Evolutionary conservation across 2,113 vertebrate genomes (phyloP).

Genomic region (Syngnathus scovelli): DNA sequence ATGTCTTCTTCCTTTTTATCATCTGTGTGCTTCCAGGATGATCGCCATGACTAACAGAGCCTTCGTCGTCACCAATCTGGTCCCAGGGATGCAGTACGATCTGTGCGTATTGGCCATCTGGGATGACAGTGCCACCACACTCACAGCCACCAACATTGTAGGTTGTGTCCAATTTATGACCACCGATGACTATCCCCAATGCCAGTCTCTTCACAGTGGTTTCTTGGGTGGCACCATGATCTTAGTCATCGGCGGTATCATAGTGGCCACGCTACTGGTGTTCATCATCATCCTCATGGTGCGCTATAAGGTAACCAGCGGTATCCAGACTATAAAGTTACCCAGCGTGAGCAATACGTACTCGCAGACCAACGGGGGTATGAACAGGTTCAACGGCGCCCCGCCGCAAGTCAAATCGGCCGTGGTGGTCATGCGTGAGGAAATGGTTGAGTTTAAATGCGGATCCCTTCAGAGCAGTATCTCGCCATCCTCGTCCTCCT

Average conservation of each 20-base stretch:
- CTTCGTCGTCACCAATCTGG: conserved; percentile 91
- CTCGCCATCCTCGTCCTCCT: conserved; percentile 80
- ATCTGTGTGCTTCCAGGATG: conserved; percentile 71
- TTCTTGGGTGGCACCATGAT: conserved; percentile 96
- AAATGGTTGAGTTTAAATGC: conserved; percentile 85
- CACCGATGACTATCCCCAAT: conserved; percentile 86
- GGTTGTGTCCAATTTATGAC: conserved; percentile 93
- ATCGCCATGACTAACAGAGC: conserved; percentile 90
- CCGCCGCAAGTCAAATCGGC: conserved; percentile 71
- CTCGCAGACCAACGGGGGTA: conserved; percentile 86
- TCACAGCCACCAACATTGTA: conserved; percentile 94
- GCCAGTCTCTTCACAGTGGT: conserved; percentile 89
- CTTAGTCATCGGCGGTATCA: conserved; percentile 91
- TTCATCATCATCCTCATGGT: conserved; percentile 97
- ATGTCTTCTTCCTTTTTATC: conserved; percentile 19
- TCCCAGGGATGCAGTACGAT: conserved; percentile 90
- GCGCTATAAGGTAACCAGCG: conserved; percentile 89
- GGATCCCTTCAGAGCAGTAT: conserved; percentile 82
- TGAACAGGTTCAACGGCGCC: conserved; percentile 74
- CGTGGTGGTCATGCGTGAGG: conserved; percentile 82
- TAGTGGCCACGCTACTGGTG: conserved; percentile 89
- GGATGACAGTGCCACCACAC: conserved; percentile 90
- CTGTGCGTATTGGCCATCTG: conserved; percentile 94
- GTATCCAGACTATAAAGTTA: conserved; percentile 76
- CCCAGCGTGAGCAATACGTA: conserved; percentile 82